A percentile compares a stretch with the other conserved stretches of the same genome.
phyloP scores from a whole-genome alignment of 1,140 invertebrate genomes.

The Macrotrachela quadricornifera region DNA sequence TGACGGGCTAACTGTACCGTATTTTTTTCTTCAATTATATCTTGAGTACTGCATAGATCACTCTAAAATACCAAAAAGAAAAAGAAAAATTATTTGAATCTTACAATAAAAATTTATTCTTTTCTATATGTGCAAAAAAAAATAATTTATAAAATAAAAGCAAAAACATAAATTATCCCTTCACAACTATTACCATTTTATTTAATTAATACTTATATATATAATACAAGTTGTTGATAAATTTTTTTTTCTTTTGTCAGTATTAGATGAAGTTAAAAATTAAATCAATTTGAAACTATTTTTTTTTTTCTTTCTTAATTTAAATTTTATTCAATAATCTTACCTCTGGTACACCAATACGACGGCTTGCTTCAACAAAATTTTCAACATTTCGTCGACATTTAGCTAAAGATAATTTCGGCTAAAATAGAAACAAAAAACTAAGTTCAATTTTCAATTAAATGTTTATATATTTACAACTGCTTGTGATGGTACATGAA shows the following conservation, averaged over 20 bases:
- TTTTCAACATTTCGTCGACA: constrained; percentile 82
- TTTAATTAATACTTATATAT: not conserved
- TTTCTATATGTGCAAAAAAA: not conserved
- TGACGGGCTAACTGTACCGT: not conserved
- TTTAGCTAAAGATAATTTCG: constrained; percentile 71
- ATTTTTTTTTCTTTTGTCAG: not conserved
- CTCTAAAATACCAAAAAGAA: not conserved
- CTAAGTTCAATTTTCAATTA: constrained; percentile 1
- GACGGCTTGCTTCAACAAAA: constrained; percentile 72
- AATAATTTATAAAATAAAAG: not conserved
- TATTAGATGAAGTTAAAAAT: not conserved
- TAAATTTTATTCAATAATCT: constrained; percentile 15
- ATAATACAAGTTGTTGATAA: not conserved
- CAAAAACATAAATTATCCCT: not conserved
- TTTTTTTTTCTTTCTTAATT: too few species aligned
- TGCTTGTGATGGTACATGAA: constrained; percentile 75
- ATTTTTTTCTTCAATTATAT: constrained; percentile 9
- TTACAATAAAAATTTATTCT: not conserved
- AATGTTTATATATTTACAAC: constrained; percentile 47
- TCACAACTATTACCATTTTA: not conserved
- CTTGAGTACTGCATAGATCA: constrained; percentile 8
- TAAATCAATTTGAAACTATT: not conserved
- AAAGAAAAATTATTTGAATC: not conserved
- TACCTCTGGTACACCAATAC: constrained; percentile 78
- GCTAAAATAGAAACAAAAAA: constrained; percentile 35